Evolutionary conservation across 2,888 invertebrate species (phyloP).

Genomic region (Latheticus oryzae): DNA sequence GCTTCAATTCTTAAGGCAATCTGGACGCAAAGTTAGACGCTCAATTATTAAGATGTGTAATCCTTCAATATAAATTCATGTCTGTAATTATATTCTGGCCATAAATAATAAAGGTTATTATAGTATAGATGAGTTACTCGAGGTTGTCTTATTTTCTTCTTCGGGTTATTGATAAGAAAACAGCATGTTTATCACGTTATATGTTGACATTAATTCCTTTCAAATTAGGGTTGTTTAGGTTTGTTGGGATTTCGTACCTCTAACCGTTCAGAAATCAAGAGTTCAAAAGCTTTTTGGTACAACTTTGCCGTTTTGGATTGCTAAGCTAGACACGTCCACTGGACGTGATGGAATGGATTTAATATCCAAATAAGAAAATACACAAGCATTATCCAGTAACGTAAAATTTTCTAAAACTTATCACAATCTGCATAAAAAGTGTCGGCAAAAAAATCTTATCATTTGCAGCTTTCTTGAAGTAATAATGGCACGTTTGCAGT

Average conservation of each 20-base stretch:
- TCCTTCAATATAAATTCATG: slow-evolving; percentile 57
- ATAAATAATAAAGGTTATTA: slow-evolving; percentile 60
- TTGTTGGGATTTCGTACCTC: slow-evolving; percentile 10
- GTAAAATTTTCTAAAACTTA: too few relatives aligned
- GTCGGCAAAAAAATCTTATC: too few relatives aligned
- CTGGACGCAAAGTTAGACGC: too few relatives aligned
- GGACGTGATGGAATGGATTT: slow-evolving; percentile 11
- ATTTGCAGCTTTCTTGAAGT: slow-evolving; percentile 1
- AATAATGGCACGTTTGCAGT: slow-evolving; percentile 14
- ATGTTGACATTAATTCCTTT: slow-evolving; percentile 8
- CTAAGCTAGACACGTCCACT: slow-evolving; percentile 18
- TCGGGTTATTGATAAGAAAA: slow-evolving; percentile 23
- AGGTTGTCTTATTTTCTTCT: slow-evolving; percentile 19
- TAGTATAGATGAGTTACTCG: slow-evolving; percentile 46
- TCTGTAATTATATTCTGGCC: slow-evolving; percentile 59
- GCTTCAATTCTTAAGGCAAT: too few relatives aligned
- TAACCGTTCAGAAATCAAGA: slow-evolving; percentile 17
- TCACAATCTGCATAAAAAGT: too few relatives aligned
- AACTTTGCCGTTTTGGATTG: slow-evolving; percentile 16
- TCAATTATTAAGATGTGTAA: too few relatives aligned
- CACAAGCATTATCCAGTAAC: too few relatives aligned
- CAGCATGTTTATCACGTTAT: slow-evolving; percentile 23
- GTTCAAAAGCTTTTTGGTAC: slow-evolving; percentile 20
- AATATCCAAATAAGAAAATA: slow-evolving; percentile 24
- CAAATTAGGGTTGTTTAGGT: slow-evolving; percentile 21